Percentiles rank a stretch among this genome's conserved stretches.
Conservation (phyloP, 2,797 vertebrate species). For the Lithobates pipiens region DNA sequence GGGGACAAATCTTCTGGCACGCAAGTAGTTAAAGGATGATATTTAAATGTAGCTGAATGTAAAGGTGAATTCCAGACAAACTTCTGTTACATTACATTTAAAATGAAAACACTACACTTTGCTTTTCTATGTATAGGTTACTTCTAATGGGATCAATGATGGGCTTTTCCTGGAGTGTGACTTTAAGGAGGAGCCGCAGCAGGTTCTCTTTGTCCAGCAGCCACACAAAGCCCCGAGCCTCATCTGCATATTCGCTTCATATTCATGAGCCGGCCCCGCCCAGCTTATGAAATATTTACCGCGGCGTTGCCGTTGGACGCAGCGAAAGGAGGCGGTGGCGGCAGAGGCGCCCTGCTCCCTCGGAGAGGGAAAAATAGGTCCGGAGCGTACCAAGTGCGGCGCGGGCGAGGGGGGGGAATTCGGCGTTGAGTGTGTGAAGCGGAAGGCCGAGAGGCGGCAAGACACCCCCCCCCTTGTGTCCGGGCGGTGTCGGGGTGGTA, state of each 20-base stretch:
- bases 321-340: neutral
- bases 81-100: no score
- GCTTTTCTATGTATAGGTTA: no score
- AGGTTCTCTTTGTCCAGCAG: neutral
- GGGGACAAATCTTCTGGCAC: no score
- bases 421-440: neutral
- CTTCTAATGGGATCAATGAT: no score
- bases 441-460: conserved; percentile 24
- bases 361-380: neutral
- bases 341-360: neutral
- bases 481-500: neutral
- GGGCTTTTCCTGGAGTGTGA: no score
- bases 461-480: neutral
- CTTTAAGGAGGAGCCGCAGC: no score
- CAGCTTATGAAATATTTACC: conserved; percentile 13
- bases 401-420: neutral
- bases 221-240: conserved; percentile 28
- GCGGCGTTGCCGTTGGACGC: neutral
- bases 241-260: neutral
- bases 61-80: no score
- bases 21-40: no score
- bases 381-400: neutral
- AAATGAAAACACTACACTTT: no score
- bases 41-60: no score
- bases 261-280: conserved; percentile 14